Percentiles rank a stretch among this genome's conserved stretches.
Conservation (phyloP, 37 sponge, comb jelly and placozoan genomes). For the Cladorhizidae sp. region DNA sequence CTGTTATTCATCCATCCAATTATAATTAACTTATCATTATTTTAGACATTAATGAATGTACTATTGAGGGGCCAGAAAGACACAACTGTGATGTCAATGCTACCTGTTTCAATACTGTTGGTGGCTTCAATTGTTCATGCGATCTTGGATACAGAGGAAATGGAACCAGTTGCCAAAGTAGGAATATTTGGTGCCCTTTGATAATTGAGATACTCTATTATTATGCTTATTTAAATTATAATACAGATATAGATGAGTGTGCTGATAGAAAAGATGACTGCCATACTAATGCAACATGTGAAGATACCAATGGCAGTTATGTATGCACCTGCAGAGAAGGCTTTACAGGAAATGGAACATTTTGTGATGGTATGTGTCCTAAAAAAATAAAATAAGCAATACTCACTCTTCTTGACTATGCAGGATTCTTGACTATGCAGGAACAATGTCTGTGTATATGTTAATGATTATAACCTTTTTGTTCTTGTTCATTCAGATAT, state of each 20-base stretch:
- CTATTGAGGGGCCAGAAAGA: background rate
- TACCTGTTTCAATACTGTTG: slow-evolving; percentile 45
- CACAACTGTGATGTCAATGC: slow-evolving; percentile 28
- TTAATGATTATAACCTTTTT: too few relatives aligned
- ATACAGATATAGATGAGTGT: slow-evolving; percentile 57
- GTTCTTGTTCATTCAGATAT: slow-evolving; percentile 7
- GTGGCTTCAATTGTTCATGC: slow-evolving; percentile 44
- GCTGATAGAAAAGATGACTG: slow-evolving; percentile 1
- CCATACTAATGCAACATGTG: slow-evolving; percentile 36
- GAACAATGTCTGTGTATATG: too few relatives aligned
- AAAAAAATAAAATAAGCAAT: too few relatives aligned
- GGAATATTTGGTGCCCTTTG: too few relatives aligned
- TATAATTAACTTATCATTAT: background rate
- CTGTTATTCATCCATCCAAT: background rate
- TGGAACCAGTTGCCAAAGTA: slow-evolving; percentile 16
- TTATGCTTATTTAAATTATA: background rate
- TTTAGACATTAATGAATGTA: slow-evolving; percentile 41
- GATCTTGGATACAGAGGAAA: slow-evolving; percentile 18
- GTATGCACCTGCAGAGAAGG: slow-evolving; percentile 30
- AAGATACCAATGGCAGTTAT: slow-evolving; percentile 54
- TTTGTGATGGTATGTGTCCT: slow-evolving; percentile 32
- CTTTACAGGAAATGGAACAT: slow-evolving; percentile 27
- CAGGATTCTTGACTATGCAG: too few relatives aligned
- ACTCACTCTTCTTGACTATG: too few relatives aligned
- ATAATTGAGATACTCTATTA: background rate